Evolutionary conservation across 2,888 invertebrate genomes (phyloP), one percentile per base, ranked within the genome.

Genomic region (Hololepta plana): DNA sequence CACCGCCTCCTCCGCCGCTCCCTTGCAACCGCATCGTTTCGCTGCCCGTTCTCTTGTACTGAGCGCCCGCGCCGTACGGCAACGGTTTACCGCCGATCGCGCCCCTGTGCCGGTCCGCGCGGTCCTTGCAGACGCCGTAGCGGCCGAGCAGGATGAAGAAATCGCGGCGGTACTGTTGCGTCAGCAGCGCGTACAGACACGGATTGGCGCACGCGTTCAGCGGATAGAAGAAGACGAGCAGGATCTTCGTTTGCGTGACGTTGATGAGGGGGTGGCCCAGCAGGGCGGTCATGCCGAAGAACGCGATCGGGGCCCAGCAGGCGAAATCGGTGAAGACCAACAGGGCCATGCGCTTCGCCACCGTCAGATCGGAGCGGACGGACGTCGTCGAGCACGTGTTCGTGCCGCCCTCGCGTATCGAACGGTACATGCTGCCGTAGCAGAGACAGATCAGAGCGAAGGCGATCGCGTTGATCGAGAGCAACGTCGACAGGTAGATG

Each of bases 201-300:
- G 74, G 73, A 44, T 74, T 74, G 32, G 71, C 68, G 43, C 70
- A 72, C 2, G 69, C 65, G 48, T 74, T 73, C 35, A 74, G 53
- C 0, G 74, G 73, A 42, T 72, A 67, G 49, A 73, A 69, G 43
- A 72, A 71, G 6, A 74, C 71, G 33, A 69, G 47, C 4, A 70
- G 55, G 27, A 73, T 59, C 41, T 60, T 60, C 3, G 57, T 54
- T 35, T 57, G 53, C 3, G 58, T 55, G 1, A 59, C 58, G n/a
- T 49, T 63, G 26, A 73, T 68, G 16, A 72, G 51, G 2, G 72
- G 68, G 33, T 59, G 53, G 8, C 71, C 71, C 20, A 67, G 53
- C 3, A 72, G 59, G 3, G 72, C 71, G 0, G 71, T 70, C 19
- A 72, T 45, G 4, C 67, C 67, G 40, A 70, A 67, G 47, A 73